Evolutionary conservation across 1,140 invertebrate genomes (phyloP), one percentile per base, ranked within the genome.

Genomic region (Prorops nasuta): DNA sequence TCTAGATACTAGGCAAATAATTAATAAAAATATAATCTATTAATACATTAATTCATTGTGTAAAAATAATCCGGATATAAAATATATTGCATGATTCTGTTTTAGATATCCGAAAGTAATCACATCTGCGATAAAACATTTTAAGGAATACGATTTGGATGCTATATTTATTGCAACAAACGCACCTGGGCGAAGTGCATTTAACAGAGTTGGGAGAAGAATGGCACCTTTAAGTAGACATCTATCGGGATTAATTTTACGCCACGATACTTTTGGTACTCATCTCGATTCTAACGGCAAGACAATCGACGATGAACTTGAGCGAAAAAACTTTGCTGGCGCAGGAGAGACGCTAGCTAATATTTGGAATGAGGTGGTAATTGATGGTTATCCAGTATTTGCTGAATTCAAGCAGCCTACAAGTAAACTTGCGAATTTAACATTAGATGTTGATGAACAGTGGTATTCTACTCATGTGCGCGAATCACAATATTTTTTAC

Each of bases 221-320:
- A 66, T 77, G 74, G 77, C 72, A 22, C 73, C 74, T 21, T 47
- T 79, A 15, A 73, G 64, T 49, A 51, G 54, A 20, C 62, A 72
- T 44, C 58, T 77, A 16, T 28, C 68, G 41, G 67, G 73, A 39
- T 9, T 77, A 7, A 64, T 78, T 39, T 53, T 77, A 16, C 59
- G 59, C 20, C 60, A 75, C 54, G 73, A 77, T 48, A 44, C 56
- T 53, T 76, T 55, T 59, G 72, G 73, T 9, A 57, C 44, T 20
- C 74, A 77, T 69, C 51, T 77, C 12, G 60, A 76, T 53, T 49
- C 36, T 15, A 21, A 47, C 10, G 60, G 60, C 31, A 57, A 54
- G 53, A 74, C 72, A 40, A 62, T 60, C 38, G 65, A 74, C 54
- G 31, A 49, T 35, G 56, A 70, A 22, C 51, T 73, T 16, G 69